A percentile compares a stretch with the other conserved stretches of the same genome.
phyloP scores from a whole-genome alignment of 2,113 vertebrate species.

The Atherinomorus stipes region DNA sequence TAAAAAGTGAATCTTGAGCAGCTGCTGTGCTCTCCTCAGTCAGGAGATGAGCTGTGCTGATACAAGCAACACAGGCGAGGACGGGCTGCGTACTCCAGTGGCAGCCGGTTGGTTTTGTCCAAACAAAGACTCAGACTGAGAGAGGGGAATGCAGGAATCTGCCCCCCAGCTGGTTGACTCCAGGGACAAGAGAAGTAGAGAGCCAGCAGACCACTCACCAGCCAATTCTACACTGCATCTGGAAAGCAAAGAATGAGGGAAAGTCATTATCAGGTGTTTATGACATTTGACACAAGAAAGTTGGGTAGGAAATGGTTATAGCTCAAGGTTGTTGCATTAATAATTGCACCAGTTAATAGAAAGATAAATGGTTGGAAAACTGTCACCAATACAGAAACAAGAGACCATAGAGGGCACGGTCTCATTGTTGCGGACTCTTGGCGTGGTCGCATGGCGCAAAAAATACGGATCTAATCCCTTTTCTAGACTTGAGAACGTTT shows the following conservation, averaged over 20 bases:
- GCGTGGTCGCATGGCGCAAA: too few relatives aligned
- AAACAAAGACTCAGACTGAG: slow-evolving; percentile 71
- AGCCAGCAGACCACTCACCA: slow-evolving; percentile 89
- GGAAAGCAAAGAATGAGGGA: slow-evolving; percentile 38
- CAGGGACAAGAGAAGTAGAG: slow-evolving; percentile 77
- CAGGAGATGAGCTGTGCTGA: slow-evolving; percentile 82
- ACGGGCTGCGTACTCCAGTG: slow-evolving; percentile 55
- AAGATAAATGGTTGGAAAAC: too few relatives aligned
- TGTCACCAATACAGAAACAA: too few relatives aligned
- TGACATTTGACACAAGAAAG: slow-evolving; percentile 42
- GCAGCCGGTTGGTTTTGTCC: slow-evolving; percentile 43
- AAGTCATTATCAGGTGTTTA: slow-evolving; percentile 60
- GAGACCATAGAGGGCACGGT: too few relatives aligned
- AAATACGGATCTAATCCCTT: too few relatives aligned
- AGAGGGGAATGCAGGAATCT: slow-evolving; percentile 76
- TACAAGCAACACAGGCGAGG: slow-evolving; percentile 50
- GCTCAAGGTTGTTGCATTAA: not conserved
- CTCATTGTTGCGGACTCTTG: too few relatives aligned
- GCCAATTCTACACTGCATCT: slow-evolving; percentile 92
- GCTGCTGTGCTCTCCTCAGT: slow-evolving; percentile 83
- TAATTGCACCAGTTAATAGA: too few relatives aligned
- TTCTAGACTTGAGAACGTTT: too few relatives aligned
- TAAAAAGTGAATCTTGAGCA: slow-evolving; percentile 72
- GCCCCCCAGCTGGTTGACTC: slow-evolving; percentile 74
- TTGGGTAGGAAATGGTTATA: slow-evolving; percentile 20